Percentiles rank a stretch among this genome's conserved stretches.
phyloP scores from a whole-genome alignment of 2,113 vertebrate genomes.

The Neomonachus schauinslandi region DNA sequence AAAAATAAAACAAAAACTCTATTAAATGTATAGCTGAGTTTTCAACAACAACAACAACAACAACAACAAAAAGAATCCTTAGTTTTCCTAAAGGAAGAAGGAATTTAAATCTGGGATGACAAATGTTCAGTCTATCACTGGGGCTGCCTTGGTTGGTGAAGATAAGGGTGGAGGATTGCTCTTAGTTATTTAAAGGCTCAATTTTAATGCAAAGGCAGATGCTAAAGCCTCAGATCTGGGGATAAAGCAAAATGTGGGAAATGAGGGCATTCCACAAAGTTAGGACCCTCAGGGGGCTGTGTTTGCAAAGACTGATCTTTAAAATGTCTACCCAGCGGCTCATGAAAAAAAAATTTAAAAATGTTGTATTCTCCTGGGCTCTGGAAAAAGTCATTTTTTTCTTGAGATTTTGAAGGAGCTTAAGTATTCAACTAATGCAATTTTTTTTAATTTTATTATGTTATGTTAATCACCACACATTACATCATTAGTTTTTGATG shows the following conservation, averaged over 20 bases:
- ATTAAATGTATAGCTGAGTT: not conserved
- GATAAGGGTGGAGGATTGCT: not conserved
- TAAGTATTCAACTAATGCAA: not conserved
- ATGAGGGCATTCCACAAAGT: not conserved
- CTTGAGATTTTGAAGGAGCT: not conserved
- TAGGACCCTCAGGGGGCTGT: not conserved
- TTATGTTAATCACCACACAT: too few relatives aligned
- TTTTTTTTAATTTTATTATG: not conserved
- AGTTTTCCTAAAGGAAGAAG: not conserved
- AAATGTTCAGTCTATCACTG: not conserved
- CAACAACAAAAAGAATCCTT: not conserved
- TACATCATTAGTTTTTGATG: too few relatives aligned
- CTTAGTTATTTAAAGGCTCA: not conserved
- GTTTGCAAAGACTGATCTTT: not conserved
- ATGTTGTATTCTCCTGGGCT: not conserved
- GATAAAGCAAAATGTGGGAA: not conserved
- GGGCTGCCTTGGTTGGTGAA: not conserved
- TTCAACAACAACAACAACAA: not conserved
- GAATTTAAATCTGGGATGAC: not conserved
- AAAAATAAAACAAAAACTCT: slow-evolving; percentile 3
- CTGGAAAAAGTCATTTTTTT: not conserved
- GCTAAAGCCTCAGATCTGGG: not conserved
- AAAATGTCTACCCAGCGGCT: not conserved
- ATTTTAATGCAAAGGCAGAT: slow-evolving; percentile 23
- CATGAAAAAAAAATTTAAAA: not conserved